phyloP scores from a whole-genome alignment of 1,140 invertebrate species.

The Cecropterus lyciades region DNA sequence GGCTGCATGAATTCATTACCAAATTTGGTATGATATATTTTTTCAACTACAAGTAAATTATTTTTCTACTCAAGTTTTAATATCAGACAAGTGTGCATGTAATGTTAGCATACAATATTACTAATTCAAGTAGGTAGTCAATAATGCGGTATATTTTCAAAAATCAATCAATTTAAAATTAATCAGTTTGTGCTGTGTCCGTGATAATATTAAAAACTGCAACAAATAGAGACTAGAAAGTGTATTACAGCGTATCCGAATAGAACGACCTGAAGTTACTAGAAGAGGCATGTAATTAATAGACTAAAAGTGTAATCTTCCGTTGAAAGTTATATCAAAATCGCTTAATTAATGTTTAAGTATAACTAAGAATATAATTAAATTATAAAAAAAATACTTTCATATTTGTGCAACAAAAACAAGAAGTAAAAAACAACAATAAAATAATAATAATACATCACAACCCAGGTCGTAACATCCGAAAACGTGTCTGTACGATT shows the following conservation, averaged over 20 bases:
- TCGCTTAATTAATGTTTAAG: background rate
- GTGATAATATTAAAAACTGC: constrained; percentile 56
- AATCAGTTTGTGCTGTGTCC: constrained; percentile 11
- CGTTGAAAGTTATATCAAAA: background rate
- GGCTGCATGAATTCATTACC: too few species aligned
- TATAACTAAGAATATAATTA: constrained; percentile 3
- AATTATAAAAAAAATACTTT: constrained; percentile 9
- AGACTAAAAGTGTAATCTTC: background rate
- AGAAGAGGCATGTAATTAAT: background rate
- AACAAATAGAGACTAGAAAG: constrained; percentile 79
- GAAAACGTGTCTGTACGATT: constrained; percentile 59
- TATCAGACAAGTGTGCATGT: constrained; percentile 26
- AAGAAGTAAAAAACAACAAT: constrained; percentile 4
- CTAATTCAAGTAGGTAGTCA: constrained; percentile 35
- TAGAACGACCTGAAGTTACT: constrained; percentile 55
- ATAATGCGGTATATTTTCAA: constrained; percentile 6
- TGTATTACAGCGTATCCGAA: constrained; percentile 62
- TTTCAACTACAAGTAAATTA: too few species aligned
- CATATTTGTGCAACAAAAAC: constrained; percentile 10
- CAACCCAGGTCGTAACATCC: constrained; percentile 61
- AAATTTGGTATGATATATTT: too few species aligned
- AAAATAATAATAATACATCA: constrained; percentile 32
- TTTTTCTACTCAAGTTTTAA: too few species aligned
- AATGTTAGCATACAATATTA: constrained; percentile 30
- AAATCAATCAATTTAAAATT: constrained; percentile 5